These are phyloP conservation scores for Andrena praecox DNA, from an alignment of 2,888 invertebrate species.

Conservation along the genomic window DNA sequence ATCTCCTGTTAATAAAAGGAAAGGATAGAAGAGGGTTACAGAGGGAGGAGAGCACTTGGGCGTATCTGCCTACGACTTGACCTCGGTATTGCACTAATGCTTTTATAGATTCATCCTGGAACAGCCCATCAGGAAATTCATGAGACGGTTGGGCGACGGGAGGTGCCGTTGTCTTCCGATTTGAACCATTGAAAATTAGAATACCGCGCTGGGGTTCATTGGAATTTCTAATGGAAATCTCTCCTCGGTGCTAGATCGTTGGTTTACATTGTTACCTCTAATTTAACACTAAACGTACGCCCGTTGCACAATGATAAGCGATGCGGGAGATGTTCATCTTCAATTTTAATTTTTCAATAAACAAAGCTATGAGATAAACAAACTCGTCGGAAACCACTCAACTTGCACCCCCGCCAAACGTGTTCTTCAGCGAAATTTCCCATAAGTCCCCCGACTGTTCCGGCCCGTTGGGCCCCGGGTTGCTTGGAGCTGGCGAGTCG, in stretches of 20 bases:
- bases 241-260: background rate
- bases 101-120: slow-evolving; percentile 70
- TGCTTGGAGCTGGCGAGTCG: slow-evolving; percentile 21
- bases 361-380: too few relatives aligned
- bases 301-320: background rate
- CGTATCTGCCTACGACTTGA: slow-evolving; percentile 61
- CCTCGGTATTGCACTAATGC: slow-evolving; percentile 64
- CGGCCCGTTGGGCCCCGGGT: slow-evolving; percentile 45
- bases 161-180: slow-evolving; percentile 11
- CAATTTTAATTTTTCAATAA: too few relatives aligned
- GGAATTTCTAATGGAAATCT: slow-evolving; percentile 16
- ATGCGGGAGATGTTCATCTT: background rate
- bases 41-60: slow-evolving; percentile 36
- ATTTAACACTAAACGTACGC: background rate
- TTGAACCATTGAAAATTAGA: slow-evolving; percentile 14
- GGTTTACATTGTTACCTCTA: slow-evolving; percentile 2
- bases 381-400: too few relatives aligned
- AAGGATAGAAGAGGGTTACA: slow-evolving; percentile 33
- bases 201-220: slow-evolving; percentile 18
- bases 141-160: slow-evolving; percentile 45
- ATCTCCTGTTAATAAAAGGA: slow-evolving; percentile 45
- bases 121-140: slow-evolving; percentile 72
- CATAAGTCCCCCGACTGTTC: slow-evolving; percentile 24
- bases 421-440: background rate
- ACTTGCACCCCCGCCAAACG: background rate